phyloP scores from a whole-genome alignment of 2,113 vertebrate genomes.

The Jacana jacana region DNA sequence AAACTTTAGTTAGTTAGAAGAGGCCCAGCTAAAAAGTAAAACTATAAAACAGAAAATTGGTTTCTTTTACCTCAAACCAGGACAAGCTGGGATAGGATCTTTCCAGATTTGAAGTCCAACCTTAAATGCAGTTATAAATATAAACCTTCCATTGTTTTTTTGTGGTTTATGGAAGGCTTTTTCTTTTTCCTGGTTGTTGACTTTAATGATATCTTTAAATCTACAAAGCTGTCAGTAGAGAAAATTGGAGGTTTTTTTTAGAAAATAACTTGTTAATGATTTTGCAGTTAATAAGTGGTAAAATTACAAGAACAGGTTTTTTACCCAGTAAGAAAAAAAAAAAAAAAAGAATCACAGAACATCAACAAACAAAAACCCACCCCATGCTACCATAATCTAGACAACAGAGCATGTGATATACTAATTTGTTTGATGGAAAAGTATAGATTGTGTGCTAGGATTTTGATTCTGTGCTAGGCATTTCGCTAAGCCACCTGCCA shows the following conservation, averaged over 20 bases:
- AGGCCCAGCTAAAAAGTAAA: no score
- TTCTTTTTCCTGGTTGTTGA: background rate
- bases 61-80: no score
- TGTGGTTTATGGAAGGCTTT: background rate
- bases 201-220: background rate
- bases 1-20: no score
- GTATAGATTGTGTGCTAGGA: background rate
- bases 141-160: background rate
- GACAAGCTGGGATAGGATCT: background rate
- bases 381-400: background rate
- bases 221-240: background rate
- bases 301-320: background rate
- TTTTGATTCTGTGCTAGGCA: background rate
- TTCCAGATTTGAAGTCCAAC: background rate
- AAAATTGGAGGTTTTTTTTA: background rate
- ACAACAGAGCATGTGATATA: background rate
- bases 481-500: slow-evolving; percentile 51
- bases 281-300: background rate
- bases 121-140: background rate
- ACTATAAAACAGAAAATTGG: no score
- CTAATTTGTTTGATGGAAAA: slow-evolving; percentile 2
- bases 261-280: background rate
- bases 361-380: background rate
- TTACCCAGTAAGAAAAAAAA: background rate
- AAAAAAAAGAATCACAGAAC: background rate